phyloP scores from a whole-genome alignment of 2,113 vertebrate species.

The Psettodes erumei region DNA sequence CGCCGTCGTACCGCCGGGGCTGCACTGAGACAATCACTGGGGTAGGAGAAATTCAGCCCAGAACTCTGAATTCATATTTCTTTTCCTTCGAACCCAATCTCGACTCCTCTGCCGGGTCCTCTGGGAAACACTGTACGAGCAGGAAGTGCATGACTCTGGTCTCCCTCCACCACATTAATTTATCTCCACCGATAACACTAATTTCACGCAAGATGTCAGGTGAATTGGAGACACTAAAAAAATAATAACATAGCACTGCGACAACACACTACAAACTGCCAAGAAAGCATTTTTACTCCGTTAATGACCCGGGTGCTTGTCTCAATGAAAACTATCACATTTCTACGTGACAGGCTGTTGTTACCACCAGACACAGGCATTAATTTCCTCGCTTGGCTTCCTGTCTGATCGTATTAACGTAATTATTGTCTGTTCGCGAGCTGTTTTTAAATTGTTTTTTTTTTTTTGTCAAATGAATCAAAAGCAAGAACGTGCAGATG shows the following conservation, averaged over 20 bases:
- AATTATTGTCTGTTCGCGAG: not conserved
- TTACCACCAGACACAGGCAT: not conserved
- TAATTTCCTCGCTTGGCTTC: conserved; percentile 6
- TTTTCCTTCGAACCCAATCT: not conserved
- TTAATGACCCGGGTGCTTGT: conserved; percentile 7
- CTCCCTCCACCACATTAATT: not conserved
- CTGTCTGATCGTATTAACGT: conserved; percentile 1
- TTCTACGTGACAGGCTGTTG: not conserved
- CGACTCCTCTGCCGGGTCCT: not conserved
- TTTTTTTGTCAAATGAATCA: not conserved
- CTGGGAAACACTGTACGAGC: not conserved
- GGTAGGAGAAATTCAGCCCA: conserved; percentile 3
- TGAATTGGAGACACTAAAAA: not conserved
- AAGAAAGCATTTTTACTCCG: conserved; percentile 25
- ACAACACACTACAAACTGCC: conserved; percentile 45
- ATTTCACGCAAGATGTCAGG: not conserved
- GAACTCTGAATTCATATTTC: not conserved
- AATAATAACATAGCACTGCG: not conserved
- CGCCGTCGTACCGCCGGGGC: not conserved
- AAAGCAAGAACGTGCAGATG: not conserved
- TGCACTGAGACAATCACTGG: conserved; percentile 63
- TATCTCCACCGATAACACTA: conserved; percentile 21
- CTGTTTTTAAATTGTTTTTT: not conserved
- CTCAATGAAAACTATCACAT: not conserved
- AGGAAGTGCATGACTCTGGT: too few species aligned